Conservation (phyloP, 2,888 invertebrate genomes). For the Nineta flava region DNA sequence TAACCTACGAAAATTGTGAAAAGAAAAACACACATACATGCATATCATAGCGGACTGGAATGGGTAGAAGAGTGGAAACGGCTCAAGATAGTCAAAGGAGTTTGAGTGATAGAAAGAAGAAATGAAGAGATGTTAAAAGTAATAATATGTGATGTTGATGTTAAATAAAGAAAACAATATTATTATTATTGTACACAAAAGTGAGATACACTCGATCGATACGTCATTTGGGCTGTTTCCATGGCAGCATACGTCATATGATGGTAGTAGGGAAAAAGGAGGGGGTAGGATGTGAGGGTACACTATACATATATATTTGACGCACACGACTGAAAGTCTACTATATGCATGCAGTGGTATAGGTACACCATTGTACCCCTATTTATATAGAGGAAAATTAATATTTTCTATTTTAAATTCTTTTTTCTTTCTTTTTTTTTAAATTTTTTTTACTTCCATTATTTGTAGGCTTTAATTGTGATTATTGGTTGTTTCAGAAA, state of each 20-base stretch:
- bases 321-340: background rate
- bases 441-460: background rate
- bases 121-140: conserved; percentile 24
- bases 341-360: conserved; percentile 5
- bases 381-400: conserved; percentile 28
- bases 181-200: conserved; percentile 18
- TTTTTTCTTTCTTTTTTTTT: background rate
- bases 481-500: too few relatives aligned
- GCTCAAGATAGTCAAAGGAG: background rate
- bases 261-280: background rate
- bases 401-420: conserved; percentile 28
- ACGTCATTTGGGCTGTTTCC: conserved; percentile 36
- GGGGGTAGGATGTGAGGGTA: background rate
- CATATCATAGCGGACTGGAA: background rate
- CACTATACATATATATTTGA: background rate
- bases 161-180: conserved; percentile 17
- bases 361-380: conserved; percentile 16
- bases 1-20: conserved; percentile 19
- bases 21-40: conserved; percentile 21
- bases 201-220: conserved; percentile 30
- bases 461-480: too few relatives aligned
- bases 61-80: background rate
- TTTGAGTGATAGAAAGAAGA: conserved; percentile 1
- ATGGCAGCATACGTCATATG: conserved; percentile 26
- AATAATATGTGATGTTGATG: conserved; percentile 30